These are phyloP conservation scores for Hartigia nigra DNA, from an alignment of 2,888 invertebrate species.

Conservation along the genomic window DNA sequence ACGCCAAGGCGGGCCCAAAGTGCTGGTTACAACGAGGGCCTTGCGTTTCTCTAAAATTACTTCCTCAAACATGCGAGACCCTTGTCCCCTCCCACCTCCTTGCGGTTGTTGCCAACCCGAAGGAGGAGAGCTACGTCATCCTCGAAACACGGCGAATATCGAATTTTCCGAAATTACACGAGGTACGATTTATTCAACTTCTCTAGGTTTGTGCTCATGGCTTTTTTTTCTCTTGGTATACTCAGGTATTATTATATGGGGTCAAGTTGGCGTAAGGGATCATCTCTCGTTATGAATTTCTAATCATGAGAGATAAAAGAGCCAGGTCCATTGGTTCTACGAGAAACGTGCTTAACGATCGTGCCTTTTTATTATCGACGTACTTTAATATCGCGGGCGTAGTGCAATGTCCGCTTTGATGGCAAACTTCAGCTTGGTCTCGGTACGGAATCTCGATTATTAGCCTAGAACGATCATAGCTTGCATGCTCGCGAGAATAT, in stretches of 20 bases:
- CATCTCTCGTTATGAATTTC: neutral
- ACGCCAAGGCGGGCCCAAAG: conserved; percentile 17
- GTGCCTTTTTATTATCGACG: neutral
- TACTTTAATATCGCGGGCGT: neutral
- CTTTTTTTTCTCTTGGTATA: neutral
- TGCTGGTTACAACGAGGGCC: conserved; percentile 21
- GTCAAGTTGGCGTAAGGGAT: neutral
- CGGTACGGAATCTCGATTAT: neutral
- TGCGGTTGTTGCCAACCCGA: neutral
- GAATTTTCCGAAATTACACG: neutral
- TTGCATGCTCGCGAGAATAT: neutral
- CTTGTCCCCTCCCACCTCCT: conserved; percentile 12
- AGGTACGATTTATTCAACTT: neutral
- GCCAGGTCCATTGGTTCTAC: neutral
- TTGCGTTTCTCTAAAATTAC: conserved; percentile 34
- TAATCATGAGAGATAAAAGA: neutral
- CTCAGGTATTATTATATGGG: neutral
- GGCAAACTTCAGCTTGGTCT: neutral
- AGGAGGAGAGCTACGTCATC: neutral
- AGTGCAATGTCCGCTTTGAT: too few relatives aligned
- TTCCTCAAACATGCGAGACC: conserved; percentile 28
- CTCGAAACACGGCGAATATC: neutral
- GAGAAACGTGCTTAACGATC: neutral
- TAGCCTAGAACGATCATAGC: neutral
- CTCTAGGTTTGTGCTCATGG: neutral